These are phyloP conservation scores for Drosophila multiciliata DNA, from an alignment of 2,888 invertebrate genomes.

Conservation along the genomic window DNA sequence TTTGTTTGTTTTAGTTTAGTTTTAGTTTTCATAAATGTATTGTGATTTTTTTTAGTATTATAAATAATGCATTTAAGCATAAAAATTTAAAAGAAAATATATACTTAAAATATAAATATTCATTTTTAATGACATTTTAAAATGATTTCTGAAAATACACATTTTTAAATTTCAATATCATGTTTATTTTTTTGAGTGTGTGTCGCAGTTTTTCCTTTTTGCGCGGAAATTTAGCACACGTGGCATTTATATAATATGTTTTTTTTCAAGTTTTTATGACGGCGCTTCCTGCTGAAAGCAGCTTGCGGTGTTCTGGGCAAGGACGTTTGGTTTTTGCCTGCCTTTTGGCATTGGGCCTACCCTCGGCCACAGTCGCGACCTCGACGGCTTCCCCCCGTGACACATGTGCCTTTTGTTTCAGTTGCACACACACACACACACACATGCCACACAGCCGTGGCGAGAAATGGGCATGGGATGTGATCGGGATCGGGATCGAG, in stretches of 20 bases:
- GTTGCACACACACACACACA: conserved; percentile 16
- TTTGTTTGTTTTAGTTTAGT: not conserved
- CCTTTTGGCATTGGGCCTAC: conserved; percentile 37
- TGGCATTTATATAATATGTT: conserved; percentile 40
- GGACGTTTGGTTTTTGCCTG: conserved; percentile 66
- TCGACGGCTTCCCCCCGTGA: conserved; percentile 31
- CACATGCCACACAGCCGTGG: conserved; percentile 69
- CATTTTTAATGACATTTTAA: not conserved
- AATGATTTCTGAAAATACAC: not conserved
- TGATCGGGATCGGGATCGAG: conserved; percentile 34
- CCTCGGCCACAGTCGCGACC: conserved; percentile 31
- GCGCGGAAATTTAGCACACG: conserved; percentile 78
- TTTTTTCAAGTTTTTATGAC: conserved; percentile 75
- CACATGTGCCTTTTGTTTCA: conserved; percentile 57
- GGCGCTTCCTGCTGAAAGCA: conserved; percentile 65
- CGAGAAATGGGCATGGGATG: conserved; percentile 19
- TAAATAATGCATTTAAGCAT: not conserved
- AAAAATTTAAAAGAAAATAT: not conserved
- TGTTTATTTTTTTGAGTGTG: not conserved
- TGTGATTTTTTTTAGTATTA: too few relatives aligned
- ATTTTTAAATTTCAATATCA: not conserved
- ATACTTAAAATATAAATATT: not conserved
- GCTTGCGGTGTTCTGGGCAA: conserved; percentile 58
- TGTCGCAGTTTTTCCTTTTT: conserved; percentile 51
- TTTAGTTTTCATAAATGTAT: not conserved